Evolutionary conservation across 2,113 vertebrate species (phyloP).

Genomic region (Hipposideros armiger): DNA sequence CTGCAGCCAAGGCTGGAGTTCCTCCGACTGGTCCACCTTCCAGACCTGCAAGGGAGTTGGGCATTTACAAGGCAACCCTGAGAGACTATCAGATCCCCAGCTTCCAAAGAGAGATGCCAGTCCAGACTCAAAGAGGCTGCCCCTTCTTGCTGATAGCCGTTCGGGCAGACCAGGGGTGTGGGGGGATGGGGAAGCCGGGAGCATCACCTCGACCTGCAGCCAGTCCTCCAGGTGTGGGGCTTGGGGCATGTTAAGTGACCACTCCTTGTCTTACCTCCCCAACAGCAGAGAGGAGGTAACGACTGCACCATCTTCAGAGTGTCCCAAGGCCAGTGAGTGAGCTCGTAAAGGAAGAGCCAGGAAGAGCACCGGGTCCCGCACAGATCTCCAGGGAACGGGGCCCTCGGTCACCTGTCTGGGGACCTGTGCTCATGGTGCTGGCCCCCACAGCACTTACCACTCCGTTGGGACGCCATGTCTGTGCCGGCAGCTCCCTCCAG

Average conservation of each 20-base stretch:
- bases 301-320: rapidly evolving
- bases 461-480: rapidly evolving
- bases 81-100: background rate
- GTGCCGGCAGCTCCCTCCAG: background rate
- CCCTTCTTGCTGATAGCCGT: rapidly evolving
- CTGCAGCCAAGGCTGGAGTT: background rate
- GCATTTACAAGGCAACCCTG: rapidly evolving
- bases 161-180: rapidly evolving
- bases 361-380: background rate
- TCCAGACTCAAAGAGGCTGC: rapidly evolving
- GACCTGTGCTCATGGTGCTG: rapidly evolving
- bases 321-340: rapidly evolving
- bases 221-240: rapidly evolving
- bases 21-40: rapidly evolving
- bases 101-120: rapidly evolving
- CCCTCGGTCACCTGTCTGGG: too few relatives aligned
- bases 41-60: background rate
- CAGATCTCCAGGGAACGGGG: rapidly evolving
- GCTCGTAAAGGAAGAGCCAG: rapidly evolving
- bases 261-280: background rate
- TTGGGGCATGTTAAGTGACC: background rate
- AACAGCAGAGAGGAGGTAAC: rapidly evolving
- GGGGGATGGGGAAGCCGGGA: rapidly evolving
- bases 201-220: rapidly evolving
- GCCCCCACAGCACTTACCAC: too few relatives aligned